phyloP scores from a whole-genome alignment of 30 jellyfish, hydroid and myxozoan genomes.

The Sanderia malayensis region DNA sequence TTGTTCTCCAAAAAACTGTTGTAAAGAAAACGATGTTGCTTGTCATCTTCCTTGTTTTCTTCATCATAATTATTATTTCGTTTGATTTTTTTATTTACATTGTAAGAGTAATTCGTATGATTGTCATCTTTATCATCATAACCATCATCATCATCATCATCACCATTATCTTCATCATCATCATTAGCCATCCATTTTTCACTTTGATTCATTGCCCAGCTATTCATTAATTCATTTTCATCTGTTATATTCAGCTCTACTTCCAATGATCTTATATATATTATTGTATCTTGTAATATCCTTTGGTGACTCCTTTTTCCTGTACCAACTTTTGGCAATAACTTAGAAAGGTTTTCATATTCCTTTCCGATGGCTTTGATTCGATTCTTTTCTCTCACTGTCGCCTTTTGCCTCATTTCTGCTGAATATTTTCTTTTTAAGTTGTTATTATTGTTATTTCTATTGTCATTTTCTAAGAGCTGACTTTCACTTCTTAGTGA shows the following conservation, averaged over 20 bases:
- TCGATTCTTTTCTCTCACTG: constrained; percentile 53
- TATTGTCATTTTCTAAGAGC: too few species aligned
- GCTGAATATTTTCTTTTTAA: constrained; percentile 52
- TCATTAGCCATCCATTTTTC: neutral
- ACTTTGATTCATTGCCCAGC: constrained; percentile 12
- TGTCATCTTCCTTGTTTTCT: neutral
- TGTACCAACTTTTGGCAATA: constrained; percentile 19
- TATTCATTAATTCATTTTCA: constrained; percentile 12
- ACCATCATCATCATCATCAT: neutral
- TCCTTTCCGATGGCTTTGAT: constrained; percentile 56
- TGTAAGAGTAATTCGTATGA: neutral
- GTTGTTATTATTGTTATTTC: neutral
- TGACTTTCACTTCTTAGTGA: too few species aligned
- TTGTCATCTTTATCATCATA: neutral
- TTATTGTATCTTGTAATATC: constrained; percentile 67
- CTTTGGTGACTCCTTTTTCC: constrained; percentile 53
- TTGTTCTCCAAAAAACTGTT: neutral
- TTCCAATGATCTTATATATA: constrained; percentile 64
- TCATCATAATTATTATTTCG: neutral
- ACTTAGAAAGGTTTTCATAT: constrained; percentile 13
- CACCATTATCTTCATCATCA: too few species aligned
- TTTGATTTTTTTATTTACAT: neutral
- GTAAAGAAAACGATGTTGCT: neutral
- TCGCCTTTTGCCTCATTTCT: constrained; percentile 72
- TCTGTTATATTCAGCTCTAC: constrained; percentile 41